Evolutionary conservation across 2,888 invertebrate species (phyloP).

Genomic region (Axea sp.): DNA sequence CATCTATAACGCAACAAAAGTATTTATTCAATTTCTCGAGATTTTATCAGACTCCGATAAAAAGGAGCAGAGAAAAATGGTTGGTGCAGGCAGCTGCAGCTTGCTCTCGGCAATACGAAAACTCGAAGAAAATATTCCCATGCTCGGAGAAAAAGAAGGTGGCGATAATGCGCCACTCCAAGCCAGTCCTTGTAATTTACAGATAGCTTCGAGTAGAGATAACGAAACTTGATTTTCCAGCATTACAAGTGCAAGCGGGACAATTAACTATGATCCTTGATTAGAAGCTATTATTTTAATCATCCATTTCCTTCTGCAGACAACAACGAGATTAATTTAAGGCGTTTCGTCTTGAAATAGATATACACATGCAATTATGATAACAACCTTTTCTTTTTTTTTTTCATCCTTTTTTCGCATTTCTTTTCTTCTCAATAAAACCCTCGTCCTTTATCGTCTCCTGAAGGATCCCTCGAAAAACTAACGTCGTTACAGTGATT

Average conservation of each 20-base stretch:
- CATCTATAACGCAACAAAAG: neutral
- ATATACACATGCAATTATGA: too few relatives aligned
- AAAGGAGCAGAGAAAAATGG: conserved; percentile 28
- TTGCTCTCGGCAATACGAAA: conserved; percentile 49
- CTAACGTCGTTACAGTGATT: too few relatives aligned
- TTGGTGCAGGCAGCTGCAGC: conserved; percentile 31
- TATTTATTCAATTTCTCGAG: conserved; percentile 14
- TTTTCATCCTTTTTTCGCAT: too few relatives aligned
- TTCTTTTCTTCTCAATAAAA: too few relatives aligned
- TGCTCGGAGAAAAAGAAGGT: conserved; percentile 40
- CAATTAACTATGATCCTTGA: conserved; percentile 54
- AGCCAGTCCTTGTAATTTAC: conserved; percentile 51
- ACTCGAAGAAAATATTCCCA: conserved; percentile 45
- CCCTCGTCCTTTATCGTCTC: too few relatives aligned
- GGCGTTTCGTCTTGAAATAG: conserved; percentile 5
- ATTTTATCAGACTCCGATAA: conserved; percentile 33
- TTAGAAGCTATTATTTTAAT: conserved; percentile 46
- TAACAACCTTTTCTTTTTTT: too few relatives aligned
- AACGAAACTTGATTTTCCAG: conserved; percentile 52
- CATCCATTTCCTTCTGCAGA: conserved; percentile 25
- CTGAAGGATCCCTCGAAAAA: too few relatives aligned
- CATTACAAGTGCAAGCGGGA: conserved; percentile 39
- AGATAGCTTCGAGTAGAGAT: conserved; percentile 54
- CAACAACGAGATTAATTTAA: conserved; percentile 33
- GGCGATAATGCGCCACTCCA: conserved; percentile 48